These are phyloP conservation scores for Mamestra configurata DNA, from an alignment of 1,140 invertebrate species.

Conservation along the genomic window DNA sequence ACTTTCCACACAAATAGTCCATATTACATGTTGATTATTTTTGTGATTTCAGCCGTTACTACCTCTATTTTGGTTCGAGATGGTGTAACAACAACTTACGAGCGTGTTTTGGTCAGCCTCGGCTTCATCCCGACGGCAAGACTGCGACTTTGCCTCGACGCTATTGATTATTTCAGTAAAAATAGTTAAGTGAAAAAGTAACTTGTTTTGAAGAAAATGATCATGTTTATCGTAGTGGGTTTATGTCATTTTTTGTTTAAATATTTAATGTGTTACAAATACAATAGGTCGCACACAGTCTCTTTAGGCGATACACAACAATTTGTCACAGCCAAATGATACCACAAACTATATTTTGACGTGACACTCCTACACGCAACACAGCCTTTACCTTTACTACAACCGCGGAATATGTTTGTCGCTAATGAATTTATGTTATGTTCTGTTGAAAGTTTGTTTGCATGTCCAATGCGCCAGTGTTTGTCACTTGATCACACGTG, in stretches of 20 bases:
- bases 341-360: conserved; percentile 18
- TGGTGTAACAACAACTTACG: conserved; percentile 89
- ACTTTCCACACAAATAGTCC: background rate
- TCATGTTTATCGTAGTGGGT: conserved; percentile 30
- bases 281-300: conserved; percentile 24
- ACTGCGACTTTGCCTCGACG: conserved; percentile 89
- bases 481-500: conserved; percentile 69
- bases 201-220: background rate
- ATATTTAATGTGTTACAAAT: conserved; percentile 1
- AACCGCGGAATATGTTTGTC: conserved; percentile 30
- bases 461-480: conserved; percentile 62
- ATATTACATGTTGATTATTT: background rate
- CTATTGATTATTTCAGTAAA: conserved; percentile 90
- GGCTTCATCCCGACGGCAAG: conserved; percentile 90
- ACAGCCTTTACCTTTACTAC: conserved; percentile 30
- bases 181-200: conserved; percentile 84
- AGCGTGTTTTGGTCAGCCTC: conserved; percentile 89
- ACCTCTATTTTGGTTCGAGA: conserved; percentile 90
- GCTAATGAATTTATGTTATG: conserved; percentile 40
- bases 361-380: conserved; percentile 31
- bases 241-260: conserved; percentile 19
- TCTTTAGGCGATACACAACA: conserved; percentile 2
- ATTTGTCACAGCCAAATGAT: conserved; percentile 37
- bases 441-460: conserved; percentile 50
- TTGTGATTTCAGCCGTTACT: conserved; percentile 86